Evolutionary conservation across 92 coral and sea anemone genomes (phyloP), one percentile per base, ranked within the genome.

Genomic region (Meandrina meandrites): DNA sequence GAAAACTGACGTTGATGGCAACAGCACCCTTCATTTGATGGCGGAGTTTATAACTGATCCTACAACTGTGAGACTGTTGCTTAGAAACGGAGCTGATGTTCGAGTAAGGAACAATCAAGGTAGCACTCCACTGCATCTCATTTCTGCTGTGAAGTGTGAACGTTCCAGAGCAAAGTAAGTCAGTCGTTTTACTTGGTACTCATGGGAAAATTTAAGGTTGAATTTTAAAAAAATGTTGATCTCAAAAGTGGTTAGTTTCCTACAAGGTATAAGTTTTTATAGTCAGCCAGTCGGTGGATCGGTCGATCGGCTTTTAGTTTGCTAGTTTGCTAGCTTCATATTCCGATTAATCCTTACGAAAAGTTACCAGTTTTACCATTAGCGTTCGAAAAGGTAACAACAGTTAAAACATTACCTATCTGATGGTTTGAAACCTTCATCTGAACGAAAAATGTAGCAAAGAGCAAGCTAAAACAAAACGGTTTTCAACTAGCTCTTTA

Each of bases 1-100:
- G n/a, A 80, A 74, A 17, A 67, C 92, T 48, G 98, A 94, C 85
- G 69, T 85, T 37, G 90, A 92, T 47, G 94, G 98, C 5, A 94
- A 94, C 86, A 83, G 90, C 32, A 85, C 95, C 1, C 91, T 94
- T 71, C 98, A 94, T 76, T 90, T 92, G 88, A 90, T 93, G 78
- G 89, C 98, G 27, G 92, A 87, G 31, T 90, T 91, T 28, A 90
- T 90, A 51, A 94, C 95, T 8, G 98, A 94, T 76, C 90, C 91
- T 27, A 90, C 93, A 10, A 94, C 98, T 34, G 93, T 93, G 7
- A 82, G 94, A 54, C 84, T 94, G 86, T 87, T 94, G 45, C 79
- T 94, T 19, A 90, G 90, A 79, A 90, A 92, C 68, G 90, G 94
- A 21, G 94, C 91, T 19, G 91, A 94, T 75, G 89, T 86, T 31